Conservation (phyloP, 2,888 invertebrate genomes). For the Mantis religiosa region DNA sequence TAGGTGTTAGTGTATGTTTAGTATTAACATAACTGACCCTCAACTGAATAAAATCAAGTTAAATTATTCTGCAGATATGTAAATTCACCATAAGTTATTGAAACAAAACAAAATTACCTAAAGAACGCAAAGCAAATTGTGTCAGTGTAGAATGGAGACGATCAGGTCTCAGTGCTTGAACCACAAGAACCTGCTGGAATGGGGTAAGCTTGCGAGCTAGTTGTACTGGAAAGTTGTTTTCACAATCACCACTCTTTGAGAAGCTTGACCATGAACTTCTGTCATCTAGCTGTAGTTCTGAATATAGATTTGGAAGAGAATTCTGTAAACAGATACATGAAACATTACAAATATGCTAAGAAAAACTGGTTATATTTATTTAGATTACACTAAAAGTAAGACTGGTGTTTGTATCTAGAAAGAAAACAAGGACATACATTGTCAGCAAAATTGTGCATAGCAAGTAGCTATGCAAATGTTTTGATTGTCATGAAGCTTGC, state of each 20-base stretch:
- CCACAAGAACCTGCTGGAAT: slow-evolving; percentile 77
- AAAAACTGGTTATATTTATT: neutral
- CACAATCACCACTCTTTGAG: slow-evolving; percentile 59
- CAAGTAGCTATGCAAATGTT: too few species aligned
- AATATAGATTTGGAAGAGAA: slow-evolving; percentile 58
- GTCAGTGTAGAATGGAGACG: slow-evolving; percentile 72
- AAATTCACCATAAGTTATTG: neutral
- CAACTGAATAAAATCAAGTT: too few species aligned
- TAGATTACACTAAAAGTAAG: neutral
- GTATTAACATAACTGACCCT: too few species aligned
- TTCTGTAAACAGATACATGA: slow-evolving; percentile 43
- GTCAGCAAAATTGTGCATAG: too few species aligned
- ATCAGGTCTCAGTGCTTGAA: slow-evolving; percentile 80
- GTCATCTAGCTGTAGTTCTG: slow-evolving; percentile 59
- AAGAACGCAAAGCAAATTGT: slow-evolving; percentile 61
- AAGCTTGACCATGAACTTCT: slow-evolving; percentile 65
- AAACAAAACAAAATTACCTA: slow-evolving; percentile 47
- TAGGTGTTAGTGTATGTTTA: too few species aligned
- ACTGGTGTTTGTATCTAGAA: too few species aligned
- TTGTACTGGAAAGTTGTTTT: slow-evolving; percentile 54
- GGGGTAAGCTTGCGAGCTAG: slow-evolving; percentile 55
- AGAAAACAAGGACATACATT: too few species aligned
- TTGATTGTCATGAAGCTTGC: too few species aligned
- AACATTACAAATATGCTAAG: neutral
- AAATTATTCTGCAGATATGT: neutral